These are phyloP conservation scores for Sparidentex hasta DNA, from an alignment of 2,797 vertebrate species.

Conservation along the genomic window DNA sequence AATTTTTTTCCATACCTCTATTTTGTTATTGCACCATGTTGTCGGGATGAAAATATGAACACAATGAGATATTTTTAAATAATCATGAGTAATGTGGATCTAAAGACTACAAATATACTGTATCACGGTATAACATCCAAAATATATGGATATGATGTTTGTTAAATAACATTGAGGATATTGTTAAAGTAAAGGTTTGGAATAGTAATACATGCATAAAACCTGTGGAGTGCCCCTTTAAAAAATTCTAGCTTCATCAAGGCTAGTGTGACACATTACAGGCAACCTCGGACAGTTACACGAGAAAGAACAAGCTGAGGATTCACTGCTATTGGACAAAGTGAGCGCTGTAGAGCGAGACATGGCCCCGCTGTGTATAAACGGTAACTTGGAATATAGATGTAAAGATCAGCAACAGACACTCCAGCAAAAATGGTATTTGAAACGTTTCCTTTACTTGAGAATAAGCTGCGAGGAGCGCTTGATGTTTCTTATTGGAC, in stretches of 20 bases:
- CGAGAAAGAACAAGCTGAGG: constrained; percentile 16
- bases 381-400: constrained; percentile 38
- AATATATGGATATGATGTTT: background rate
- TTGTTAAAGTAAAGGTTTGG: background rate
- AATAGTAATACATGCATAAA: background rate
- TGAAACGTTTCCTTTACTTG: constrained; percentile 55
- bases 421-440: constrained; percentile 51
- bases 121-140: too few relatives aligned
- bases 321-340: background rate
- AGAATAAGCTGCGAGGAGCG: constrained; percentile 33
- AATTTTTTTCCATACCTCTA: too few relatives aligned
- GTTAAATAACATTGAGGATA: background rate
- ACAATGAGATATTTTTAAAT: too few relatives aligned
- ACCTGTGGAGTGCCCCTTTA: constrained; percentile 10
- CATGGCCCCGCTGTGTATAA: constrained; percentile 50
- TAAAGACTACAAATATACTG: too few relatives aligned
- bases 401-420: constrained; percentile 49
- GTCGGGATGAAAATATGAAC: too few relatives aligned
- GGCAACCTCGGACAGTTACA: constrained; percentile 12
- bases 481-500: constrained; percentile 55
- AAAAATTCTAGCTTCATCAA: constrained; percentile 18
- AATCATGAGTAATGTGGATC: too few relatives aligned
- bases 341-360: constrained; percentile 8
- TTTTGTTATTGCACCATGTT: too few relatives aligned
- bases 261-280: constrained; percentile 14